Evolutionary conservation across 2,113 vertebrate species (phyloP), one percentile per base, ranked within the genome.

Genomic region (Oryzias curvinotus): DNA sequence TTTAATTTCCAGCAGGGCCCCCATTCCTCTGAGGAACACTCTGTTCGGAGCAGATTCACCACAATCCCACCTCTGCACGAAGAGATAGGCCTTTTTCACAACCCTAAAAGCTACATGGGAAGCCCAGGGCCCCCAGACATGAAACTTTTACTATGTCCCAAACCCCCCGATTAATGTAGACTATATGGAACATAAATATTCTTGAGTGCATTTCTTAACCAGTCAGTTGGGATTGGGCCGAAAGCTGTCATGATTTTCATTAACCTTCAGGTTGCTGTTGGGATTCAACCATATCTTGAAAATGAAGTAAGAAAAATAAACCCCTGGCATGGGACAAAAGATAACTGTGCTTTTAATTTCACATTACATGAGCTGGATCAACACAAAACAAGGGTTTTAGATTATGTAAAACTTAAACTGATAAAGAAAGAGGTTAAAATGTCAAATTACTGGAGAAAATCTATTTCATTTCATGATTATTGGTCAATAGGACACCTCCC

Each of bases 1-100:
- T 90, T 91, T 58, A 90, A 89, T 90, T 90, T 91, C 86, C 85
- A 88, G 72, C 65, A 62, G 71, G 71, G 76, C 77, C 83, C 83
- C 50, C 65, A 47, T 69, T 84, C 80, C 78, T 76, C 74, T 71
- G 87, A 76, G 80, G 73, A 14, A 3, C 41, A 26, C 67, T 75
- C 68, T 60, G 78, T 82, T 85, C 44, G 74, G 83, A 88, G 75
- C 30, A 5, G 63, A 79, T 84, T 82, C 75, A 82, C 56, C 23
- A 59, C 57, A 70, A 76, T 88, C 83, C 71, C 82, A 76, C 59
- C 68, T 68, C 65, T 47, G 80, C 70, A 84, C 71, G 72, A 73
- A 80, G 71, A 80, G 83, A 77, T 81, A 83, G 66, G 47, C 67
- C 73, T 73, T 64, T 46, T 72, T 66, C 53, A 64, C 58, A 52